These are phyloP conservation scores for Nasua narica DNA, from an alignment of 2,797 vertebrate genomes.

Conservation along the genomic window DNA sequence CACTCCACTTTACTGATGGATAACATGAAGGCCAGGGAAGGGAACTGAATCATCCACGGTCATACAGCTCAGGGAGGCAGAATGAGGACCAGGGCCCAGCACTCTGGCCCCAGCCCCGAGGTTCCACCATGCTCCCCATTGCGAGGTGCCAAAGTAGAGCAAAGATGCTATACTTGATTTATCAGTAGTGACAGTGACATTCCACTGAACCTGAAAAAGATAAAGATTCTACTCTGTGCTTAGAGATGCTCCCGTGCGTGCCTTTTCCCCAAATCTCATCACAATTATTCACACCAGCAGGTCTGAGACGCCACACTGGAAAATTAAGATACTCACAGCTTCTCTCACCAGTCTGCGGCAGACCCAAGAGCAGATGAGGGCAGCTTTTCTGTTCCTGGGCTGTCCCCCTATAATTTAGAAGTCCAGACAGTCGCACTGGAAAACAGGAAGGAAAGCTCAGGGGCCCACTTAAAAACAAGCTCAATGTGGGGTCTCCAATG, in stretches of 20 bases:
- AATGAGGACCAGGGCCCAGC: neutral
- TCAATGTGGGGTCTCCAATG: conserved; percentile 28
- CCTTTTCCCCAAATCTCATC: neutral
- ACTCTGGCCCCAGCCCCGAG: rapidly evolving
- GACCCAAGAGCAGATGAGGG: neutral
- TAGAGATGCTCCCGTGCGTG: neutral
- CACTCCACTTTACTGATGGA: neutral
- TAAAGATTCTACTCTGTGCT: neutral
- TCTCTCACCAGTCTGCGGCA: neutral
- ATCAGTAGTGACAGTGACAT: neutral
- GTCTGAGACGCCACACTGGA: neutral
- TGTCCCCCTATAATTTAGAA: conserved; percentile 70
- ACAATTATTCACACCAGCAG: neutral
- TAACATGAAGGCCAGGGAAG: conserved; percentile 23
- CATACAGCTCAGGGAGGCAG: neutral
- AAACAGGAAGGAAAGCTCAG: conserved; percentile 51
- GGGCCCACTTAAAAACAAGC: conserved; percentile 11
- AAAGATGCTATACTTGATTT: neutral
- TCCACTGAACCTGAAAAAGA: conserved; percentile 10
- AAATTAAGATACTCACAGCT: neutral
- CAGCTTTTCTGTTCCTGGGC: conserved; percentile 5
- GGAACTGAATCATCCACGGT: neutral
- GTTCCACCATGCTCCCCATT: rapidly evolving
- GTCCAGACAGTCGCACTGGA: conserved; percentile 58
- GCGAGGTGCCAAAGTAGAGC: neutral